Evolutionary conservation across 2,888 invertebrate genomes (phyloP).

Genomic region (Mimachlamys varia): DNA sequence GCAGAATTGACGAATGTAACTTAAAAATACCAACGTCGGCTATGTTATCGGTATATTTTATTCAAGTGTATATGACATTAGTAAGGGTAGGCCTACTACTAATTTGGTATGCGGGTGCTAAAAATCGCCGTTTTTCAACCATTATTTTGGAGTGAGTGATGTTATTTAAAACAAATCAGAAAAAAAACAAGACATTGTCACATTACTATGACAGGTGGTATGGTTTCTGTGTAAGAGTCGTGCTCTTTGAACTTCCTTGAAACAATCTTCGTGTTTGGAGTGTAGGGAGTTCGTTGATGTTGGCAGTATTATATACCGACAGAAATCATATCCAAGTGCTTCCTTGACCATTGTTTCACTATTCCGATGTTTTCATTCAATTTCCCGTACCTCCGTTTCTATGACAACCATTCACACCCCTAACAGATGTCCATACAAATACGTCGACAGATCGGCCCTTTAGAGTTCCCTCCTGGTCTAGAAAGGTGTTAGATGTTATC

Average conservation of each 20-base stretch:
- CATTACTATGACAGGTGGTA: no score
- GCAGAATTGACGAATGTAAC: no score
- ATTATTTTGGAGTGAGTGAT: no score
- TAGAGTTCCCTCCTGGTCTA: slow-evolving; percentile 18
- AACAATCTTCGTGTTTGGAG: neutral
- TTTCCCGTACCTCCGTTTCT: slow-evolving; percentile 34
- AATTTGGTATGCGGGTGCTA: no score
- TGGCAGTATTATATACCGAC: neutral
- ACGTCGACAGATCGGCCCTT: slow-evolving; percentile 34
- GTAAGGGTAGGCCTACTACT: no score
- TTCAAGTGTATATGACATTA: no score
- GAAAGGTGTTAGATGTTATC: slow-evolving; percentile 34
- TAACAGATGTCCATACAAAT: slow-evolving; percentile 23
- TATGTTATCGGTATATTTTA: no score
- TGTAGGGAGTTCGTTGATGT: neutral
- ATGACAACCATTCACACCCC: slow-evolving; percentile 36
- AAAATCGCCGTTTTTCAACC: no score
- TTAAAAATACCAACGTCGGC: no score
- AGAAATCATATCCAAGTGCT: neutral
- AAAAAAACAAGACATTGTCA: no score
- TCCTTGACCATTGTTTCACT: neutral
- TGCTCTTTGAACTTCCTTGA: neutral
- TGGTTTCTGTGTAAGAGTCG: neutral
- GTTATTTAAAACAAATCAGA: no score
- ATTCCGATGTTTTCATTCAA: slow-evolving; percentile 1